phyloP scores from a whole-genome alignment of 2,797 vertebrate species.

The Phoeniculus purpureus region DNA sequence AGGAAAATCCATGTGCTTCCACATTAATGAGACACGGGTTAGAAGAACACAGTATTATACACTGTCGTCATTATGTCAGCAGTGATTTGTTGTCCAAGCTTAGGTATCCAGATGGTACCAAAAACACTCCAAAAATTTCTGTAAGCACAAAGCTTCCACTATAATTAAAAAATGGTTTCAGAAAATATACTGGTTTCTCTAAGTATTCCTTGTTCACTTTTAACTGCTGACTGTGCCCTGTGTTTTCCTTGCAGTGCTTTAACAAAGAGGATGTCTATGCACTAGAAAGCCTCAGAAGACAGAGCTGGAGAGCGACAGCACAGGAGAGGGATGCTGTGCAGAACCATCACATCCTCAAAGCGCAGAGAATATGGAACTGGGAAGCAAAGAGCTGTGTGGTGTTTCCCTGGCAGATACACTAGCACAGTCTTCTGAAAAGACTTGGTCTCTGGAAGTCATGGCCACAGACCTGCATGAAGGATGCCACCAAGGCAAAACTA shows the following conservation, averaged over 20 bases:
- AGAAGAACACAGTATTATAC: slow-evolving; percentile 50
- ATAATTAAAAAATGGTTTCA: slow-evolving; percentile 44
- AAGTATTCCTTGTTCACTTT: background rate
- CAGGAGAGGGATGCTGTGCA: background rate
- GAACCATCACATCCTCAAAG: background rate
- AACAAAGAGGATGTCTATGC: background rate
- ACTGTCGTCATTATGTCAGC: slow-evolving; percentile 33
- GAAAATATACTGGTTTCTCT: background rate
- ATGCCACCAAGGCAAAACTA: background rate
- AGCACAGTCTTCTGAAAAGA: background rate
- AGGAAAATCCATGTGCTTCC: slow-evolving; percentile 64
- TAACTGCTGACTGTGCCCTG: background rate
- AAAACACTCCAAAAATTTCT: slow-evolving; percentile 42
- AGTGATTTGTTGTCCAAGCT: slow-evolving; percentile 57
- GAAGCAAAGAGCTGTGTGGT: background rate
- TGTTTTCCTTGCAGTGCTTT: background rate
- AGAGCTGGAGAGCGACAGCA: background rate
- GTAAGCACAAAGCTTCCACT: slow-evolving; percentile 29
- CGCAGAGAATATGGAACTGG: fast-evolving
- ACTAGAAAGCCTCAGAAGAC: background rate
- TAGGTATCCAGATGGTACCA: slow-evolving; percentile 59
- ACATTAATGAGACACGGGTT: slow-evolving; percentile 43
- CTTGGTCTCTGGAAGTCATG: background rate
- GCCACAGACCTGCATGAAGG: background rate
- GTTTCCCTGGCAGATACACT: background rate